Evolutionary conservation across 2,797 vertebrate genomes (phyloP).

Genomic region (Percopsis omiscomaycus): DNA sequence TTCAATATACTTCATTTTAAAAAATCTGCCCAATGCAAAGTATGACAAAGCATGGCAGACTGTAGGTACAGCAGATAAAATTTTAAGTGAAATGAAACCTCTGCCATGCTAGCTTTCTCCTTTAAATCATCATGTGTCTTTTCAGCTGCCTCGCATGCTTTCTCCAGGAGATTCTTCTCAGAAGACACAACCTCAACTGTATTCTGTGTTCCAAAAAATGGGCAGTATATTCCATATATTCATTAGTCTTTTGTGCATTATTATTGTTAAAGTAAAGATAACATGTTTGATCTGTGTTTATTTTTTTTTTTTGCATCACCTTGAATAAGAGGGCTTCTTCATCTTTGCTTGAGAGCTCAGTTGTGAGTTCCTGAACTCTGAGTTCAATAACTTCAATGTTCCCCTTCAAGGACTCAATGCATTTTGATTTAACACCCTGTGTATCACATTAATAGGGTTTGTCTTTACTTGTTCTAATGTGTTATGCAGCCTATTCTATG

Average conservation of each 20-base stretch:
- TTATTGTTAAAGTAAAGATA: background rate
- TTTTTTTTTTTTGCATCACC: slow-evolving; percentile 50
- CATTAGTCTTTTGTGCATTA: background rate
- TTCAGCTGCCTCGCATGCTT: slow-evolving; percentile 70
- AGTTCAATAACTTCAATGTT: slow-evolving; percentile 47
- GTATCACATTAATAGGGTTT: slow-evolving; percentile 10
- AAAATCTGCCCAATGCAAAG: background rate
- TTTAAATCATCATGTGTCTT: slow-evolving; percentile 68
- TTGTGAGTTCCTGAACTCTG: slow-evolving; percentile 57
- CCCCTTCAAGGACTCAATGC: slow-evolving; percentile 53
- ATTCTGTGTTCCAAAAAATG: slow-evolving; percentile 56
- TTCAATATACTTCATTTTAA: background rate
- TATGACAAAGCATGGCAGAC: background rate
- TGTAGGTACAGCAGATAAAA: slow-evolving; percentile 1
- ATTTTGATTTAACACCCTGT: slow-evolving; percentile 64
- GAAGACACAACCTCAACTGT: slow-evolving; percentile 62
- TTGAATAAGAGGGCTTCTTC: slow-evolving; percentile 57
- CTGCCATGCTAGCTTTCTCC: slow-evolving; percentile 61
- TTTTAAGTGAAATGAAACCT: slow-evolving; percentile 66
- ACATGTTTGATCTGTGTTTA: background rate
- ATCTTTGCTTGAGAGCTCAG: slow-evolving; percentile 65
- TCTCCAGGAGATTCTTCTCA: slow-evolving; percentile 72
- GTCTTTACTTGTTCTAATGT: background rate
- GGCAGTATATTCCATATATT: background rate
- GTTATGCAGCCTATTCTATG: background rate